Base-by-base conservation (phyloP, 1,140 invertebrate genomes). In the Caenorhabditis tropicalis region DNA sequence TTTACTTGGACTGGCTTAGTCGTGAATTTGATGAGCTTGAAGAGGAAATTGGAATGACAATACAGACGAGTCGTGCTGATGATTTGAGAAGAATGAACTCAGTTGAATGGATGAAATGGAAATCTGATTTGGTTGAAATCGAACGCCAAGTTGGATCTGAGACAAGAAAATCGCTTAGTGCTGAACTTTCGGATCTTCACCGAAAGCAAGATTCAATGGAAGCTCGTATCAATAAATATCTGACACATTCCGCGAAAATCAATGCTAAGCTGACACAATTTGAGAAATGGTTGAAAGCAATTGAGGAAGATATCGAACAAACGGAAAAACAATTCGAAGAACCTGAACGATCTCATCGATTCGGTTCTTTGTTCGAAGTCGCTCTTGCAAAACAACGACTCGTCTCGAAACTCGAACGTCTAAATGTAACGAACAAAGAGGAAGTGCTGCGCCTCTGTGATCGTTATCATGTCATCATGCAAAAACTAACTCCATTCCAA, bases 361-460 rank as follows among this genome's bases (percentile, higher is more conserved):
- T 79, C 1, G 48, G 43, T 15, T 74, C 70, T 16, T 33, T 84
- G 27, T 43, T 80, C 15, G 58, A 70, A 27, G 83, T 81, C 16
- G 83, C 65, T 27, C 65, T 84, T 24, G 48, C 31, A 15, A 74
- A 84, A 39, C 70, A 84, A 36, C 70, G 83, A n/a, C 79, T 84
- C 9, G 83, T 86, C 7, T 12, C 43, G 2, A 86, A 86, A 79
- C 81, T 82, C n/a, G 82, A 82, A 46, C 58, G 85, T 49, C 70
- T 82, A 24, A 86, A 86, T 49, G 81, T 86, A 39, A 21, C 83
- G 27, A 84, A 84, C 83, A 79, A 81, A 58, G 83, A 79, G 48
- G 58, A 84, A 49, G 70, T 84, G 33, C 83, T 49, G 48, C 49
- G 31, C 58, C 70, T 84, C 36, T 74, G 43, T 24, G 56, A 33